phyloP scores from a whole-genome alignment of 2,888 invertebrate genomes.

The Sarcophaga carnaria region DNA sequence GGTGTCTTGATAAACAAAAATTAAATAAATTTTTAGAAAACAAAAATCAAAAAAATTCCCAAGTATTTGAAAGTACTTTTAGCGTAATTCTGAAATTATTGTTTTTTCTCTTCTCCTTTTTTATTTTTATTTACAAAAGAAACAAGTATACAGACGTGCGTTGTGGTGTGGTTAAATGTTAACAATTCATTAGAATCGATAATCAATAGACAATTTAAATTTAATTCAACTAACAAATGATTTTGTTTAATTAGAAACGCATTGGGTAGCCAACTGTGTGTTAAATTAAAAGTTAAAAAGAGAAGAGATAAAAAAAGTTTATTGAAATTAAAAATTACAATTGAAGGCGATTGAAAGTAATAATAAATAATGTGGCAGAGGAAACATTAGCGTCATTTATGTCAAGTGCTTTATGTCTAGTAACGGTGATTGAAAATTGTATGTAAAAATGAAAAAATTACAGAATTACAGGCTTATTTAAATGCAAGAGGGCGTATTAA shows the following conservation, averaged over 20 bases:
- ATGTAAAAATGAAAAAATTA: no score
- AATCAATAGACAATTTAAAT: constrained; percentile 24
- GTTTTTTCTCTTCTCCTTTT: not conserved
- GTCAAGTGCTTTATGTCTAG: not conserved
- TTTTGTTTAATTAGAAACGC: constrained; percentile 46
- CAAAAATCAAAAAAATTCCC: not conserved
- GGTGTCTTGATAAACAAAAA: constrained; percentile 27
- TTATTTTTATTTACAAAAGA: not conserved
- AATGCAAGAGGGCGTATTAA: not conserved
- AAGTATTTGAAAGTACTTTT: not conserved
- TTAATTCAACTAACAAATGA: constrained; percentile 51
- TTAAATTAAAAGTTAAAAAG: not conserved
- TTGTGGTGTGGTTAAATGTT: not conserved
- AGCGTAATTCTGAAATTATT: not conserved
- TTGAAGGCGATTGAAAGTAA: not conserved
- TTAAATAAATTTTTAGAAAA: not conserved
- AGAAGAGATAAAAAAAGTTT: not conserved
- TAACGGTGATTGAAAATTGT: not conserved
- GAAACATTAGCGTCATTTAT: not conserved
- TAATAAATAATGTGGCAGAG: not conserved
- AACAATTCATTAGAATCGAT: not conserved
- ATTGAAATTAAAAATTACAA: not conserved
- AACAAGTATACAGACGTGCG: not conserved
- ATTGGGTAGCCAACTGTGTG: constrained; percentile 48
- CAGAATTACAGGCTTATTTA: not conserved